Percentiles rank a stretch among this genome's conserved stretches.
These are phyloP conservation scores for Colaptes auratus DNA, from an alignment of 2,113 vertebrate species.

Conservation along the genomic window DNA sequence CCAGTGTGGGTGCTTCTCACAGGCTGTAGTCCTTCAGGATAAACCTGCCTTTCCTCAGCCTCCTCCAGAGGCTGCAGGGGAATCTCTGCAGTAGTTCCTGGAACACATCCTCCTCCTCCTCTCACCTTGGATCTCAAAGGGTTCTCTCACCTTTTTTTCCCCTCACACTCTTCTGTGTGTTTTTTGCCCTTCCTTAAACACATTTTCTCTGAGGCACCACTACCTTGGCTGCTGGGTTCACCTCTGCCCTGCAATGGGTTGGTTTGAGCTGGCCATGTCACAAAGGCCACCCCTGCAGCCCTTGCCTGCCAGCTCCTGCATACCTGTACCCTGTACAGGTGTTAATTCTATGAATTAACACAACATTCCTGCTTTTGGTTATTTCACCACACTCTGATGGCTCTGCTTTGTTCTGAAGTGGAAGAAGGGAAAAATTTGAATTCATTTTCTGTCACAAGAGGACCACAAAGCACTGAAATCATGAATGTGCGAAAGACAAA, in stretches of 20 bases:
- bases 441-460: background rate
- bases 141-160: background rate
- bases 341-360: background rate
- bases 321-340: accelerated
- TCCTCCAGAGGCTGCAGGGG: background rate
- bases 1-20: background rate
- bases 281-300: accelerated
- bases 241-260: accelerated
- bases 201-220: accelerated
- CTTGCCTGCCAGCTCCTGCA: accelerated
- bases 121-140: background rate
- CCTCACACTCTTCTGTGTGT: background rate
- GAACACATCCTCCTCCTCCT: background rate
- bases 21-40: background rate
- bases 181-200: background rate
- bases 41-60: background rate
- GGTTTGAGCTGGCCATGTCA: background rate
- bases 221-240: accelerated
- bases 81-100: background rate
- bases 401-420: background rate
- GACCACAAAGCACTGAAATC: background rate
- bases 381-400: background rate
- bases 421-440: background rate
- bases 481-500: background rate
- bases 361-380: background rate